Conservation (phyloP, 2,797 vertebrate species). For the Catamblyrhynchus diadema region DNA sequence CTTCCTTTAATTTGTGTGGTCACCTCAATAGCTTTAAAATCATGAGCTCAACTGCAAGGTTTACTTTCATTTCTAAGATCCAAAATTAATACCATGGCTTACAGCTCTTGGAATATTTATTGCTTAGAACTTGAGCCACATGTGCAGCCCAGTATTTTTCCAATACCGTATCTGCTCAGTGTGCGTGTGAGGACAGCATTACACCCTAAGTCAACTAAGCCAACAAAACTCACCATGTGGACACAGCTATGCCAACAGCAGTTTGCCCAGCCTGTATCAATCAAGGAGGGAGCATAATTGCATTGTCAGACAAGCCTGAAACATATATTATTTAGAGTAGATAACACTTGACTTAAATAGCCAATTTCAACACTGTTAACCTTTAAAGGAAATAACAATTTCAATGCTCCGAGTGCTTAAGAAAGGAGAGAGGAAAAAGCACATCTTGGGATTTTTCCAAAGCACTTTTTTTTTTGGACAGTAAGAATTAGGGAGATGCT, state of each 20-base stretch:
- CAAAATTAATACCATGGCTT: background rate
- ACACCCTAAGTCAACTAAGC: background rate
- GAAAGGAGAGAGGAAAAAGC: background rate
- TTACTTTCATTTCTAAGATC: background rate
- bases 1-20: background rate
- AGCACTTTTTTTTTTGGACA: background rate
- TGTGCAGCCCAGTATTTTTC: background rate
- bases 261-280: background rate
- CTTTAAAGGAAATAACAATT: slow-evolving; percentile 28
- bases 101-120: background rate
- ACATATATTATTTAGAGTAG: slow-evolving; percentile 3
- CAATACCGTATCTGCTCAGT: background rate
- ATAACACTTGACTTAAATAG: background rate
- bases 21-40: background rate
- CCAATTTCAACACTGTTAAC: slow-evolving; percentile 28
- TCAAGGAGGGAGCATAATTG: background rate
- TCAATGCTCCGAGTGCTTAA: background rate
- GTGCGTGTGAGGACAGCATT: background rate
- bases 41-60: background rate
- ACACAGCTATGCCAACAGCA: slow-evolving; percentile 13
- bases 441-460: background rate
- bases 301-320: background rate
- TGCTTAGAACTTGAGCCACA: background rate
- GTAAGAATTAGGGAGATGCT: background rate
- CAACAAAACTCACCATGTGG: background rate